phyloP scores from a whole-genome alignment of 2,888 invertebrate genomes.

The Ochropleura plecta region DNA sequence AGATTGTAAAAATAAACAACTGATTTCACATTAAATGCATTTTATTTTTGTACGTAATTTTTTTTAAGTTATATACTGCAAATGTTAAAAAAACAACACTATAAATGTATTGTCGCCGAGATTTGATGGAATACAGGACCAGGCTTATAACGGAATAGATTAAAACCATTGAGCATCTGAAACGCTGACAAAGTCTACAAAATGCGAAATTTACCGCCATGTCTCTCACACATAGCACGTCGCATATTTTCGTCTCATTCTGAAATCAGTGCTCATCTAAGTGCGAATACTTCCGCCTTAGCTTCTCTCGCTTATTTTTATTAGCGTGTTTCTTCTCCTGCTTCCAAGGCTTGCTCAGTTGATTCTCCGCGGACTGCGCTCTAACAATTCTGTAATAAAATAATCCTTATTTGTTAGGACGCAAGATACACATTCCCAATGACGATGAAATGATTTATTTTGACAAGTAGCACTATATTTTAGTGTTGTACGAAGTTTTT shows the following conservation, averaged over 20 bases:
- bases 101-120: slow-evolving; percentile 3
- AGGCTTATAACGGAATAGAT: background rate
- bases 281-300: slow-evolving; percentile 95
- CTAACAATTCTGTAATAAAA: slow-evolving; percentile 76
- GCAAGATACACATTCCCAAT: slow-evolving; percentile 30
- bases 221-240: slow-evolving; percentile 40
- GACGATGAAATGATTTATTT: slow-evolving; percentile 26
- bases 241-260: slow-evolving; percentile 36
- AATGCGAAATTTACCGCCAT: slow-evolving; percentile 34
- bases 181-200: slow-evolving; percentile 10
- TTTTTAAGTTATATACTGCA: slow-evolving; percentile 2
- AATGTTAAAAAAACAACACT: slow-evolving; percentile 13
- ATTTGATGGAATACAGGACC: background rate
- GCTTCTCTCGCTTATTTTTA: slow-evolving; percentile 97
- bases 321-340: slow-evolving; percentile 96
- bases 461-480: slow-evolving; percentile 35
- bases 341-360: slow-evolving; percentile 93
- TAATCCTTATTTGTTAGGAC: slow-evolving; percentile 33
- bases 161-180: slow-evolving; percentile 15
- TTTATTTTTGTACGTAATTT: slow-evolving; percentile 42
- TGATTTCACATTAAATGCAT: slow-evolving; percentile 49
- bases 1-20: slow-evolving; percentile 20
- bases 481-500: slow-evolving; percentile 23
- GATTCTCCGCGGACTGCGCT: slow-evolving; percentile 70
- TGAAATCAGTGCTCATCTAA: slow-evolving; percentile 93